Percentiles rank a stretch among this genome's conserved stretches.
Conservation (phyloP, 2,888 invertebrate genomes). For the Hofmannophila pseudospretella region DNA sequence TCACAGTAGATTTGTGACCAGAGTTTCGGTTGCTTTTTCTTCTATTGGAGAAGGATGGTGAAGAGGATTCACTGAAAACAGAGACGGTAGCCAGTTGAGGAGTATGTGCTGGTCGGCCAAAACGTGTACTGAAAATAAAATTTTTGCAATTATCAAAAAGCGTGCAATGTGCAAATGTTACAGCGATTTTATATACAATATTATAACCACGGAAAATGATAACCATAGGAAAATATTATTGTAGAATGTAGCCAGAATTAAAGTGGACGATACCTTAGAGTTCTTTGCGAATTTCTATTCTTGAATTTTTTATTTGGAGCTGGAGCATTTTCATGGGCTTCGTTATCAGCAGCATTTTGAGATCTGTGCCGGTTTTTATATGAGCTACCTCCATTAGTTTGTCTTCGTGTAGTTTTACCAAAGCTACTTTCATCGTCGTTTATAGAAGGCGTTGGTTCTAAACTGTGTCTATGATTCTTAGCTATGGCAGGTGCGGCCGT, state of each 20-base stretch:
- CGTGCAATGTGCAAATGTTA: slow-evolving; percentile 4
- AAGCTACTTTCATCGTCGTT: slow-evolving; percentile 80
- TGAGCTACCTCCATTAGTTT: slow-evolving; percentile 57
- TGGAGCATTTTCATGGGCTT: slow-evolving; percentile 47
- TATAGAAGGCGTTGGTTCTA: slow-evolving; percentile 82
- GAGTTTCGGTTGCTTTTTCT: slow-evolving; percentile 69
- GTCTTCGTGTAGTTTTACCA: slow-evolving; percentile 75
- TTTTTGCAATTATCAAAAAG: slow-evolving; percentile 23
- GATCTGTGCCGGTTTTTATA: slow-evolving; percentile 78
- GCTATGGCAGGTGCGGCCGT: slow-evolving; percentile 83
- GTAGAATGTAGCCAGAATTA: no score
- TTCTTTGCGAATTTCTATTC: slow-evolving; percentile 58
- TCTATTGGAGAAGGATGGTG: slow-evolving; percentile 71
- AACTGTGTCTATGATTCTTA: slow-evolving; percentile 74
- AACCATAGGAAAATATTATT: no score
- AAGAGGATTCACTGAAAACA: slow-evolving; percentile 80
- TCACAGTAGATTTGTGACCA: slow-evolving; percentile 59
- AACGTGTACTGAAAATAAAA: slow-evolving; percentile 68
- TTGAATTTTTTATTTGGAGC: slow-evolving; percentile 65
- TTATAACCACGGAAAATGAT: not conserved
- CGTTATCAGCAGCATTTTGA: slow-evolving; percentile 51
- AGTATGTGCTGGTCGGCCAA: slow-evolving; percentile 66
- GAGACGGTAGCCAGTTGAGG: slow-evolving; percentile 81
- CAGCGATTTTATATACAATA: not conserved
- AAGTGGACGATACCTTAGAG: slow-evolving; percentile 50